Evolutionary conservation across 2,888 invertebrate species (phyloP), one percentile per base, ranked within the genome.

Genomic region (Uloborus plumipes): DNA sequence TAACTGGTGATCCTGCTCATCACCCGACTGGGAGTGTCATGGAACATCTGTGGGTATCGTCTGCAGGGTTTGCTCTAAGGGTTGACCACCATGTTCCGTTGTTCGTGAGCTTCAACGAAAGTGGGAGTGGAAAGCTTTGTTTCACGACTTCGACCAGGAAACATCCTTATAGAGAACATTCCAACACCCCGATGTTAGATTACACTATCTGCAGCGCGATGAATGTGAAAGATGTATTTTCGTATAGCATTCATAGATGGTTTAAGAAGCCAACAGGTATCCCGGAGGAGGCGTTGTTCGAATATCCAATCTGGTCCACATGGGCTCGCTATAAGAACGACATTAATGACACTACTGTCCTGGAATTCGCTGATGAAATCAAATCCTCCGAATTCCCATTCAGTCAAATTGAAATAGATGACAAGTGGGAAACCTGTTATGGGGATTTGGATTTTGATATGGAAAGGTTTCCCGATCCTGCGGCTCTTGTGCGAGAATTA

Each of bases 231-330:
- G 86, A 90, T 22, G 93, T 93, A 0, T 94, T 94, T 85, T 89
- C 92, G 77, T 90, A 92, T 86, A 93, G 93, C 0, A 90, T 93
- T 0, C 89, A 91, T 55, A 91, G 90, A 3, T 92, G 92, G 87
- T 89, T 94, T 49, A 91, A 92, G 2, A 92, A 92, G 86, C 94
- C 94, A 0, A 89, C 81, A 20, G 91, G 90, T 31, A 88, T 91
- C 66, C 95, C 95, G 0, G 92, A 93, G 86, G 90, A 91, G 79
- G 89, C 92, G 69, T 93, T 95, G 92, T 92, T 97, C 50, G 90
- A 91, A 67, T 91, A 94, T 88, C 96, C 97, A 0, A 92, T 96
- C 77, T 97, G 95, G 95, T 95, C 96, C 0, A 96, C 96, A 0
- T 95, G 95, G 95, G 94, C 94, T 0, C 91, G 92, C 83, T 94